A percentile compares a stretch with the other conserved stretches of the same genome.
Conservation (phyloP, 2,888 invertebrate genomes). For the Iphiclides podalirius region DNA sequence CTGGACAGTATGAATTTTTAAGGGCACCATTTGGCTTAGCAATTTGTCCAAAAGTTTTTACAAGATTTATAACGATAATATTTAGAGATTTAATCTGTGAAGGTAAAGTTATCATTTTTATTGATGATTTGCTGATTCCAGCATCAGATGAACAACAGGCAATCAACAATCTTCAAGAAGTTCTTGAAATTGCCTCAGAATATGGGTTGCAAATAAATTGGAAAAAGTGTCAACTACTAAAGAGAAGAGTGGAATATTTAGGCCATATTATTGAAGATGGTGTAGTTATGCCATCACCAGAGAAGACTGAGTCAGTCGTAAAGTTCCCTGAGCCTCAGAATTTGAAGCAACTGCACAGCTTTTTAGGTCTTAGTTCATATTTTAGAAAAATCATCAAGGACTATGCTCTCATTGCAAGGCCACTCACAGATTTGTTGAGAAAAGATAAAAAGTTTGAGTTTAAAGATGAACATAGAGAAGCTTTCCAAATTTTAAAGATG, state of each 20-base stretch:
- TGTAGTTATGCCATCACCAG: slow-evolving; percentile 25
- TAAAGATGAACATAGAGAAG: too few relatives aligned
- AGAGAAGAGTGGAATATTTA: too few relatives aligned
- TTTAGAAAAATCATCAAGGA: too few relatives aligned
- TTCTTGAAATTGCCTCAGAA: not conserved
- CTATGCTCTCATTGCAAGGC: too few relatives aligned
- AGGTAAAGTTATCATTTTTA: not conserved
- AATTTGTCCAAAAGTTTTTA: not conserved
- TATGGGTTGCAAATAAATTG: not conserved
- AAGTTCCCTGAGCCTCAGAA: too few relatives aligned
- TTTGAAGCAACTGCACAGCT: too few relatives aligned
- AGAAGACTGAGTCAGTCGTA: slow-evolving; percentile 26
- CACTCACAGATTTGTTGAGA: too few relatives aligned
- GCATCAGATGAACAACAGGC: not conserved
- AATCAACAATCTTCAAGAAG: not conserved
- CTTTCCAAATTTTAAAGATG: too few relatives aligned
- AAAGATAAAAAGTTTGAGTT: too few relatives aligned
- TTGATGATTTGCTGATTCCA: not conserved
- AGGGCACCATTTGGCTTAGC: not conserved
- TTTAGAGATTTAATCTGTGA: not conserved
- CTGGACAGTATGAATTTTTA: not conserved
- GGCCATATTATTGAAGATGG: slow-evolving; percentile 17
- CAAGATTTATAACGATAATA: not conserved
- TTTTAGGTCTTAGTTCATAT: too few relatives aligned
- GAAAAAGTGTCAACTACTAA: not conserved